phyloP scores from a whole-genome alignment of 2,797 vertebrate genomes.

The Melanotaenia parkinsoni region DNA sequence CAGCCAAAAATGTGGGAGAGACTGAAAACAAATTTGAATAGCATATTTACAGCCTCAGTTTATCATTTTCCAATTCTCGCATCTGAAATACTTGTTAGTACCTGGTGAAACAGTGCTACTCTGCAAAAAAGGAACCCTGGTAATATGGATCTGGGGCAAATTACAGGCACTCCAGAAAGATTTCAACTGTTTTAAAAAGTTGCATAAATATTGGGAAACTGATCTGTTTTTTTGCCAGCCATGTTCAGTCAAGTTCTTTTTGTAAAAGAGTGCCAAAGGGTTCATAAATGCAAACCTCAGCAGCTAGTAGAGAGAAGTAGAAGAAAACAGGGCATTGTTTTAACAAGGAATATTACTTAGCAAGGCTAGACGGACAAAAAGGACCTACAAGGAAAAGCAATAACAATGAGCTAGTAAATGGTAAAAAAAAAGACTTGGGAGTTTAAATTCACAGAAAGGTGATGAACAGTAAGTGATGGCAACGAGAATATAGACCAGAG shows the following conservation, averaged over 20 bases:
- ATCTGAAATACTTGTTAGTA: conserved; percentile 11
- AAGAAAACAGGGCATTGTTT: background rate
- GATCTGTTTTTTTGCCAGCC: background rate
- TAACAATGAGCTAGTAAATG: background rate
- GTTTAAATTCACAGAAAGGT: background rate
- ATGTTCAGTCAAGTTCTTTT: background rate
- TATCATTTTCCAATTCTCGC: background rate
- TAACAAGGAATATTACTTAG: background rate
- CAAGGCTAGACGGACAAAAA: background rate
- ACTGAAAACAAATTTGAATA: conserved; percentile 17
- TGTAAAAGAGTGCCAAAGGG: background rate
- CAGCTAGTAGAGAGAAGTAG: background rate
- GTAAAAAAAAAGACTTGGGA: background rate
- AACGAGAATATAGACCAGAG: background rate
- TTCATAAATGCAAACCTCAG: background rate
- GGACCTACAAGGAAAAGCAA: background rate
- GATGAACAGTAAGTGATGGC: background rate
- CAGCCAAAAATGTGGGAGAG: conserved; percentile 32
- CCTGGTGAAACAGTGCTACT: conserved; percentile 32
- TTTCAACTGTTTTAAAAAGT: conserved; percentile 38
- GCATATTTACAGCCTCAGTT: conserved; percentile 24
- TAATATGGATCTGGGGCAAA: conserved; percentile 15
- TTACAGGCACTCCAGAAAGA: conserved; percentile 24
- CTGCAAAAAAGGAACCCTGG: conserved; percentile 24
- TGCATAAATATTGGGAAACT: conserved; percentile 34